Base-by-base conservation (phyloP, 2,113 vertebrate species). In the Eublepharis macularius region DNA sequence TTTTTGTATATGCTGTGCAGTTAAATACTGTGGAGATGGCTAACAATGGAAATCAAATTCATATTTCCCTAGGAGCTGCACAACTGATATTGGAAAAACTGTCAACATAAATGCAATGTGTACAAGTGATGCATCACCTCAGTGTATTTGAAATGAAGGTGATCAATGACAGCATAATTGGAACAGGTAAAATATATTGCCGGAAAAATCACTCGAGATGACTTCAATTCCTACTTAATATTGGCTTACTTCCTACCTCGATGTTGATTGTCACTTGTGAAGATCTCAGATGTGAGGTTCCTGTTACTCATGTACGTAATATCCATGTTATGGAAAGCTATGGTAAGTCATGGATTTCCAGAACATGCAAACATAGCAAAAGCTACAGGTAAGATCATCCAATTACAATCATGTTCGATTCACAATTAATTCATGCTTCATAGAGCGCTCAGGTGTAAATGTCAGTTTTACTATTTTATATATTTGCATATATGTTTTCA, bases 141-240 rank as follows among this genome's bases (percentile, higher is more conserved):
- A 24, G n/a, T 66, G 69, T 83, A 51, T 83, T 87, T 83, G 45
- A 32, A 79, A 66, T 66, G 34, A 41, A n/a, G 36, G 51, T 85
- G 68, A 80, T 74, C 76, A 79, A 76, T 80, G 72, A 68, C 4
- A 51, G 57, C 29, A 81, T 72, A 73, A 85, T 36, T 16, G n/a
- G 68, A 80, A 63, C 19, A 47, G 68, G 63, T 63, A 74, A 85
- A 63, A 80, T 36, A 73, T 34, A 45, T 63, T 17, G 32, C 21
- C 51, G 41, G 72, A 63, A 39, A 73, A 47, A 47, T 84, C 66
- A 84, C 47, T 66, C 34, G 29, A 34, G 74, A 26, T 17, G 6
- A 16, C 69, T 63, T 79, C 32, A 79, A 47, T 72, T 85, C 41
- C 76, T 72, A 72, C 19, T 45, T 43, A 12, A 79, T 60, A 43